Evolutionary conservation across 1,140 invertebrate species (phyloP).

Genomic region (Pseudomyrmex pallidus): DNA sequence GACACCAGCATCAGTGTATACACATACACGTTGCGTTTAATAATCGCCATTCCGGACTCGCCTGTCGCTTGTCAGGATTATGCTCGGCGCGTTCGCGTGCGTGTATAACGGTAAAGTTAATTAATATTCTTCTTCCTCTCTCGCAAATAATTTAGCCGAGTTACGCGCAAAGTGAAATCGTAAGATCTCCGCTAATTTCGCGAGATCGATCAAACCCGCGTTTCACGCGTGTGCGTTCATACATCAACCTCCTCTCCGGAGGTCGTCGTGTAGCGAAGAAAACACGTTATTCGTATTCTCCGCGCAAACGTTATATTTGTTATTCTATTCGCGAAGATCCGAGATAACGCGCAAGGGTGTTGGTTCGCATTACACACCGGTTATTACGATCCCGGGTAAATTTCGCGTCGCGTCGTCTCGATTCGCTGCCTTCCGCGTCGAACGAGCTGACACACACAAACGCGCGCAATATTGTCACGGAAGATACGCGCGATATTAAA

Average conservation of each 20-base stretch:
- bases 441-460: background rate
- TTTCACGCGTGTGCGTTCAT: constrained; percentile 22
- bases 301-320: constrained; percentile 36
- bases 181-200: constrained; percentile 20
- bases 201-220: constrained; percentile 19
- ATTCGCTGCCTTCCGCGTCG: constrained; percentile 51
- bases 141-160: constrained; percentile 15
- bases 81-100: background rate
- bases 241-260: constrained; percentile 35
- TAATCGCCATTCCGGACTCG: constrained; percentile 43
- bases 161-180: constrained; percentile 33
- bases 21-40: background rate
- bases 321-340: constrained; percentile 42
- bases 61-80: constrained; percentile 59
- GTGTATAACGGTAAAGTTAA: constrained; percentile 69
- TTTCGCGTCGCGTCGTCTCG: constrained; percentile 31
- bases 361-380: constrained; percentile 44
- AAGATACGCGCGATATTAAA: constrained; percentile 3
- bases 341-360: constrained; percentile 47
- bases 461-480: too few relatives aligned
- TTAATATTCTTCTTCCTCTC: constrained; percentile 50
- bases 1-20: too few relatives aligned
- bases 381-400: constrained; percentile 42
- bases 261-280: constrained; percentile 11
- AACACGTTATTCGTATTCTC: constrained; percentile 22